A percentile compares a stretch with the other conserved stretches of the same genome.
Conservation (phyloP, 1,140 invertebrate species). For the Bursaphelenchus mucronatus region DNA sequence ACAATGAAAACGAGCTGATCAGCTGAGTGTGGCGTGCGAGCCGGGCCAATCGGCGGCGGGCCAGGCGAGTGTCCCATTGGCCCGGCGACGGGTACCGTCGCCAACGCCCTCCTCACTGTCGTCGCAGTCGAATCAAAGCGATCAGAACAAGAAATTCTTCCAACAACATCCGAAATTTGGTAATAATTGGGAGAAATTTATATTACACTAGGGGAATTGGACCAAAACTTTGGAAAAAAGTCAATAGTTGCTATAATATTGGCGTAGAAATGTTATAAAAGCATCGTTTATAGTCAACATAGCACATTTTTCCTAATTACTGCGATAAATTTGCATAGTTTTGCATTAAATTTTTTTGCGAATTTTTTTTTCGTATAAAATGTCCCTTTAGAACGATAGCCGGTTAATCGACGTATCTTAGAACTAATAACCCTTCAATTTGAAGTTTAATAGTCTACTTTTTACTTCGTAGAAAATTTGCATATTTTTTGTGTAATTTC, state of each 20-base stretch:
- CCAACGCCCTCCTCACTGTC: conserved; percentile 79
- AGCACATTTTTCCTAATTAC: too few relatives aligned
- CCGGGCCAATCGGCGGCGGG: conserved; percentile 64
- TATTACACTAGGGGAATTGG: conserved; percentile 15
- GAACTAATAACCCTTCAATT: too few relatives aligned
- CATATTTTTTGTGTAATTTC: too few relatives aligned
- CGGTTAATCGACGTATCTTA: too few relatives aligned
- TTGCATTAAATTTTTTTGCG: too few relatives aligned
- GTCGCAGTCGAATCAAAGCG: conserved; percentile 66
- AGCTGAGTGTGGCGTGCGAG: conserved; percentile 84
- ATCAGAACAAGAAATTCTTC: conserved; percentile 37
- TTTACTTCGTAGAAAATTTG: too few relatives aligned
- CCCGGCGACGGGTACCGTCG: conserved; percentile 77
- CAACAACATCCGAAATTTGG: conserved; percentile 67
- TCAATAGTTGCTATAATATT: not conserved
- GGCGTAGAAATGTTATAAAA: too few relatives aligned
- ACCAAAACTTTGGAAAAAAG: conserved; percentile 18
- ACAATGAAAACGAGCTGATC: conserved; percentile 81
- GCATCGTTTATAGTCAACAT: too few relatives aligned
- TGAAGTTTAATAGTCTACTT: too few relatives aligned
- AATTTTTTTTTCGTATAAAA: too few relatives aligned
- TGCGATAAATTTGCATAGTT: too few relatives aligned
- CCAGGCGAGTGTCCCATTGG: conserved; percentile 65
- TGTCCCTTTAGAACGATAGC: too few relatives aligned
- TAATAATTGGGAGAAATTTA: conserved; percentile 59